Evolutionary conservation across 2,113 vertebrate species (phyloP).

Genomic region (Phalacrocorax carbo): DNA sequence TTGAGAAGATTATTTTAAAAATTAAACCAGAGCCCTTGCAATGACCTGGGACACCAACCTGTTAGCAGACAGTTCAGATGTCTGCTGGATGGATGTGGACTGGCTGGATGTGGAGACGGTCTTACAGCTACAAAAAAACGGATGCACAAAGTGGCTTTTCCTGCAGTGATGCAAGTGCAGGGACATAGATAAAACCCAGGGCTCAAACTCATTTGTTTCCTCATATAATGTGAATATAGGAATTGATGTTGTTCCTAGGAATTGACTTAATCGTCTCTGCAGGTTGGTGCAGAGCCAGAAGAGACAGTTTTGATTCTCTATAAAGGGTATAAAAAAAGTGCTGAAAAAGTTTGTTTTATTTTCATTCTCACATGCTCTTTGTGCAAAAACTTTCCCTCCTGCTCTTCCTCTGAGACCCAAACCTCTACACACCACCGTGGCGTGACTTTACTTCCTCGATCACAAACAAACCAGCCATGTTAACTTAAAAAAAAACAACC

Average conservation of each 20-base stretch:
- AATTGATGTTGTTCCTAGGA: not conserved
- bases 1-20: not conserved
- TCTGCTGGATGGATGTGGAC: no score
- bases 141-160: not conserved
- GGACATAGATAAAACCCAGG: not conserved
- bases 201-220: not conserved
- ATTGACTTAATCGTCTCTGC: not conserved
- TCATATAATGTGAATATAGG: not conserved
- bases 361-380: not conserved
- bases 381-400: not conserved
- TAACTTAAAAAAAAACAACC: not conserved
- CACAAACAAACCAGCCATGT: not conserved
- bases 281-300: not conserved
- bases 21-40: not conserved
- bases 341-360: not conserved
- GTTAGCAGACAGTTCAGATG: rapidly evolving
- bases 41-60: not conserved
- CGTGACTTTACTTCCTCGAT: not conserved
- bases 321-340: not conserved
- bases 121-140: not conserved
- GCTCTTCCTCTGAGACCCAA: slow-evolving; percentile 16
- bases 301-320: not conserved
- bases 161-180: not conserved
- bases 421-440: not conserved
- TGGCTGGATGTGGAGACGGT: not conserved